Percentiles rank a stretch among this genome's conserved stretches.
Conservation (phyloP, 2,797 vertebrate species). For the Mionectes olivaceus region DNA sequence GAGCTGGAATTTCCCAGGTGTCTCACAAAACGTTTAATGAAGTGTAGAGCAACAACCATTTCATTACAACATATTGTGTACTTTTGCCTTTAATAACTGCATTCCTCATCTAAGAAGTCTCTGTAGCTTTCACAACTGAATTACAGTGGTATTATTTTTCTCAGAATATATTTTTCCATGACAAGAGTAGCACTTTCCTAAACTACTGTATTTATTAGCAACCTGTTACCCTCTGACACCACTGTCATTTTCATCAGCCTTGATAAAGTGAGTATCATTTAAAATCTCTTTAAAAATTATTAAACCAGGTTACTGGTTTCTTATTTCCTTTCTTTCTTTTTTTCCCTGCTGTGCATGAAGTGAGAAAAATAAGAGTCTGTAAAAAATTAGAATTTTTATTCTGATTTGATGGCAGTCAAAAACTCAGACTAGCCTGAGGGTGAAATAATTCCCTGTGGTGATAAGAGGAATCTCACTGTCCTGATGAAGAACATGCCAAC, state of each 20-base stretch:
- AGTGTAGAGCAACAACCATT: slow-evolving; percentile 81
- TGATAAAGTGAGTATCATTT: slow-evolving; percentile 70
- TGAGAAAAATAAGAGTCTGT: background rate
- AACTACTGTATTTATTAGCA: slow-evolving; percentile 84
- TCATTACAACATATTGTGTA: slow-evolving; percentile 84
- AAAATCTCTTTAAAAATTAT: slow-evolving; percentile 78
- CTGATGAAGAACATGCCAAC: background rate
- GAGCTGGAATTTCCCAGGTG: slow-evolving; percentile 79
- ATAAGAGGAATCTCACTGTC: background rate
- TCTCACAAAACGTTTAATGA: slow-evolving; percentile 84
- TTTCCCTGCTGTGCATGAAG: background rate
- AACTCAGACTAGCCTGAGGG: background rate
- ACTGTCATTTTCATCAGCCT: slow-evolving; percentile 76
- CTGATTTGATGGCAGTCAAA: background rate
- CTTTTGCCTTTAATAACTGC: slow-evolving; percentile 84
- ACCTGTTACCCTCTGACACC: slow-evolving; percentile 79
- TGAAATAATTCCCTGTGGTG: background rate
- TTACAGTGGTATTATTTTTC: slow-evolving; percentile 79
- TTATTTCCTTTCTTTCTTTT: slow-evolving; percentile 2
- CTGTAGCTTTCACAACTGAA: slow-evolving; percentile 81
- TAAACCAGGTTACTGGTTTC: slow-evolving; percentile 49
- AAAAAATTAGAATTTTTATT: background rate
- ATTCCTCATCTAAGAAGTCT: slow-evolving; percentile 80
- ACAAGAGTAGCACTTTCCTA: slow-evolving; percentile 75
- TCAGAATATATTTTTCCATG: slow-evolving; percentile 74